Conservation (phyloP, 2,797 vertebrate species). For the Diceros bicornis region DNA sequence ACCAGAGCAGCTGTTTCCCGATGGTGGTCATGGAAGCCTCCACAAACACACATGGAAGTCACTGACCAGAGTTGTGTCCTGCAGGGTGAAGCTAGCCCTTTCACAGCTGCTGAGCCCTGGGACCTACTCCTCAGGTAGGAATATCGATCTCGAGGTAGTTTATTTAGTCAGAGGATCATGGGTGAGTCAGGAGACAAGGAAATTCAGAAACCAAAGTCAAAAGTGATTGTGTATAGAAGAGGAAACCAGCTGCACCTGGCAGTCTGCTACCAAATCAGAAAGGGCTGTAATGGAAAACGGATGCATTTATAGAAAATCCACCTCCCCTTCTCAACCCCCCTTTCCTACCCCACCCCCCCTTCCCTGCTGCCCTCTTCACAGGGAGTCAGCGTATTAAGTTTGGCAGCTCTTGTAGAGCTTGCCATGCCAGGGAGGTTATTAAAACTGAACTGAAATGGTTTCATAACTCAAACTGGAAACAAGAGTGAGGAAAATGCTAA, state of each 20-base stretch:
- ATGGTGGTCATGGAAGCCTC: background rate
- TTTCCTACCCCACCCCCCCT: background rate
- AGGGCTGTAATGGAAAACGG: constrained; percentile 79
- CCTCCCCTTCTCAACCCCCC: background rate
- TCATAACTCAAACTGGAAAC: constrained; percentile 85
- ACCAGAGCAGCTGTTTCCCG: background rate
- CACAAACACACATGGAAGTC: background rate
- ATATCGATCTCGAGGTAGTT: constrained; percentile 60
- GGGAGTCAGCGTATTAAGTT: constrained; percentile 76
- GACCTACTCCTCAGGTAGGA: background rate
- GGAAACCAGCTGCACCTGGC: constrained; percentile 82
- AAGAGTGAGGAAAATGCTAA: constrained; percentile 83
- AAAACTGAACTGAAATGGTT: constrained; percentile 84
- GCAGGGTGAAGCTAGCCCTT: background rate
- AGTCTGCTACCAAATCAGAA: constrained; percentile 72
- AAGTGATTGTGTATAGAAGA: constrained; percentile 69
- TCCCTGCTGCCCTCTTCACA: constrained; percentile 71
- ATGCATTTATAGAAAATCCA: constrained; percentile 73
- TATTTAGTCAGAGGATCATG: constrained; percentile 70
- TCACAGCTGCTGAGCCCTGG: background rate
- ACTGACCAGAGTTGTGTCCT: background rate
- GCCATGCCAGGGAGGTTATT: constrained; percentile 85
- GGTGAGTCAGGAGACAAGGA: constrained; percentile 72
- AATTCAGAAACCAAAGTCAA: constrained; percentile 71
- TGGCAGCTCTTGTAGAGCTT: constrained; percentile 76